A percentile compares a stretch with the other conserved stretches of the same genome.
Evolutionary conservation across 1,140 invertebrate genomes (phyloP).

Genomic region (Tribolium castaneum): DNA sequence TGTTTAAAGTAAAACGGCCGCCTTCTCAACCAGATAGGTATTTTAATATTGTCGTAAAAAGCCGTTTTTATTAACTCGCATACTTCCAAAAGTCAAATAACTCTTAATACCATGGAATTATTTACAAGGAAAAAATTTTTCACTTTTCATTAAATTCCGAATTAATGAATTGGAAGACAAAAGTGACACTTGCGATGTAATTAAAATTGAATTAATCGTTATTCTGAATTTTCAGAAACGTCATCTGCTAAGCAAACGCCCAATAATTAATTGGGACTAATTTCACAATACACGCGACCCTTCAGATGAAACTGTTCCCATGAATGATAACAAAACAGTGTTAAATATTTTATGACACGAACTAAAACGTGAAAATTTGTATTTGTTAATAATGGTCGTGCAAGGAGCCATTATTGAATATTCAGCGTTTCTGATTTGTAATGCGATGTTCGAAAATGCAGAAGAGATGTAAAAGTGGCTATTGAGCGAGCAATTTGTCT

Average conservation of each 20-base stretch:
- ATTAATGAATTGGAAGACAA: conserved; percentile 33
- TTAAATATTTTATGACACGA: neutral
- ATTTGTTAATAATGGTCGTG: neutral
- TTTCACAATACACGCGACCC: neutral
- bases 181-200: conserved; percentile 22
- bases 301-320: neutral
- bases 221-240: conserved; percentile 25
- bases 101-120: conserved; percentile 19
- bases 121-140: conserved; percentile 5
- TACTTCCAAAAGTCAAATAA: conserved; percentile 21
- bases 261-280: conserved; percentile 13
- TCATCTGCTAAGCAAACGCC: conserved; percentile 4
- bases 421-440: neutral
- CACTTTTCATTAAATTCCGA: conserved; percentile 20
- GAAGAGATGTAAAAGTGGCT: conserved; percentile 15
- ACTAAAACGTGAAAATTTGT: too few relatives aligned
- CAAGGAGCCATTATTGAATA: neutral
- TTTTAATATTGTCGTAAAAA: conserved; percentile 32
- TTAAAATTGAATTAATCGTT: conserved; percentile 34
- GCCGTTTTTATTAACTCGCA: conserved; percentile 20
- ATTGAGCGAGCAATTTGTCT: conserved; percentile 16
- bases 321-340: neutral
- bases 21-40: conserved; percentile 16
- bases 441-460: neutral
- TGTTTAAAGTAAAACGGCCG: neutral